These are phyloP conservation scores for Limnephilus rhombicus DNA, from an alignment of 2,888 invertebrate species.

Conservation along the genomic window DNA sequence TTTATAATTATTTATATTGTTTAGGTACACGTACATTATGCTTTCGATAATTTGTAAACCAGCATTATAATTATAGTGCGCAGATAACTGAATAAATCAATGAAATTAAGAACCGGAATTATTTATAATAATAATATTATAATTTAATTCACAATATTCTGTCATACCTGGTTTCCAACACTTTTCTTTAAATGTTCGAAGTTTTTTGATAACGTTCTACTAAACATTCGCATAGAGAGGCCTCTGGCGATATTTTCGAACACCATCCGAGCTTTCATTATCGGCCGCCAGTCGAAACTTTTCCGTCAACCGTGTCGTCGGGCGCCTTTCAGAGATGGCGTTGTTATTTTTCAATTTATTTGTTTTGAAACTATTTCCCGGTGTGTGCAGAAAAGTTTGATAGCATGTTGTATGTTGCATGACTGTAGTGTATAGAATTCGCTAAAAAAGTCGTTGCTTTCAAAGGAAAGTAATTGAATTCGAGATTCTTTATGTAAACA, in stretches of 20 bases:
- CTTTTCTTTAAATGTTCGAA: no score
- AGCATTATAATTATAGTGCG: no score
- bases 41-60: no score
- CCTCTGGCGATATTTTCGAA: neutral
- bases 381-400: neutral
- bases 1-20: no score
- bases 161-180: no score
- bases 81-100: no score
- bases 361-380: neutral
- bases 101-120: no score
- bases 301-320: neutral
- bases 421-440: neutral
- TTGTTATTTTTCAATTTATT: neutral
- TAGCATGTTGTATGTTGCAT: neutral
- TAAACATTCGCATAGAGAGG: neutral
- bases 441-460: neutral
- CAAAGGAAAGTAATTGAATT: neutral
- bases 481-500: neutral
- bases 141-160: no score
- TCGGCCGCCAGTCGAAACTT: neutral
- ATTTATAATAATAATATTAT: no score
- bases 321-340: neutral
- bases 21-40: no score
- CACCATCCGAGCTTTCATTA: neutral
- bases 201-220: no score